Evolutionary conservation across 2,797 vertebrate genomes (phyloP), one percentile per base, ranked within the genome.

Genomic region (Ara ararauna): DNA sequence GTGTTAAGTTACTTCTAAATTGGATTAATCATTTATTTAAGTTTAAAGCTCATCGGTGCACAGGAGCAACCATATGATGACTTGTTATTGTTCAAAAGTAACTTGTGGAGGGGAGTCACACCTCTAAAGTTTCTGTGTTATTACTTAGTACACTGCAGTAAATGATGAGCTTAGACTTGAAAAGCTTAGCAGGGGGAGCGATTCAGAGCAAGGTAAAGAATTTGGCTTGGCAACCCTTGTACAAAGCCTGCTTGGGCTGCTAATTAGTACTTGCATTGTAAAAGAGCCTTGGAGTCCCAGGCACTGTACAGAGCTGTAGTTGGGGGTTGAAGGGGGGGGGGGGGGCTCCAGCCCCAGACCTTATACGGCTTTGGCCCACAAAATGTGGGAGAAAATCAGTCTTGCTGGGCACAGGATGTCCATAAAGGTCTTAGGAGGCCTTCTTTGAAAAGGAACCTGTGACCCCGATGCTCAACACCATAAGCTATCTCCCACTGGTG

Each of bases 21-120:
- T 66, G 70, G 82, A 80, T 91, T 92, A 92, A 95, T 93, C 66
- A 91, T 97, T 96, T 95, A 87, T 93, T 95, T 61, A 92, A 93
- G 56, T 91, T 86, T 90, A 87, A 81, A 89, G 64, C 93, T 90
- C 38, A 42, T 91, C 60, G 78, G 66, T 85, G 75, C 38, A 40
- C 20, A 74, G 50, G 47, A 72, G 60, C 67, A 67, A 85, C 70
- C 42, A 22, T 75, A 90, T 30, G 88, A 85, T 83, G 86, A 44
- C 65, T 85, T 90, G 20, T 34, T 93, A 48, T 74, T 92, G 72
- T 85, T 87, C 58, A 68, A 44, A 94, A 95, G 38, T 72, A 56
- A 67, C 77, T 79, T 48, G 47, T 17, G 40, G 44, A 73, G 8
- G 30, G 40, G 21, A 78, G 84, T 32, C 7, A 5, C 1, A 2